Conservation (phyloP, 1,140 invertebrate genomes). For the Drosophila nasuta region DNA sequence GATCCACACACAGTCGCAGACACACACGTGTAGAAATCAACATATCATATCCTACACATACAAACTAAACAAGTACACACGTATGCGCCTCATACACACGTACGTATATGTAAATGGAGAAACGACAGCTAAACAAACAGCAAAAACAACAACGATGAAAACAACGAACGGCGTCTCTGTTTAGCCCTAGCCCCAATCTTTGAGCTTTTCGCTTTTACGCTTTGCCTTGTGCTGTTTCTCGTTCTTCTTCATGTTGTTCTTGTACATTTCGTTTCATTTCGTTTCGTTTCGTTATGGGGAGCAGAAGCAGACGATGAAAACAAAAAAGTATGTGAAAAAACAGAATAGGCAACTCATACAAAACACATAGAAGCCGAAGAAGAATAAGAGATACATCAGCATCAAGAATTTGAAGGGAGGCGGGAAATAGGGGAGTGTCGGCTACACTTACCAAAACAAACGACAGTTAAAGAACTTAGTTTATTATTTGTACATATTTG, state of each 20-base stretch:
- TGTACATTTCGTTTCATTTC: slow-evolving; percentile 49
- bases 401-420: not conserved
- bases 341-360: slow-evolving; percentile 47
- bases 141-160: slow-evolving; percentile 46
- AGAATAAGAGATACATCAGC: slow-evolving; percentile 11
- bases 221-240: slow-evolving; percentile 38
- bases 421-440: not conserved
- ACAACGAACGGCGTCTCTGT: slow-evolving; percentile 53
- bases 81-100: slow-evolving; percentile 12
- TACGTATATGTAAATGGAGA: slow-evolving; percentile 64
- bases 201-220: slow-evolving; percentile 53
- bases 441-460: slow-evolving; percentile 41
- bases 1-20: slow-evolving; percentile 21
- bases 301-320: slow-evolving; percentile 79
- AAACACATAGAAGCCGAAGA: slow-evolving; percentile 23
- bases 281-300: slow-evolving; percentile 15
- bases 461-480: slow-evolving; percentile 20
- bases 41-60: slow-evolving; percentile 18
- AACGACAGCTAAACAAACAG: slow-evolving; percentile 69
- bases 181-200: slow-evolving; percentile 62
- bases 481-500: slow-evolving; percentile 29
- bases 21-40: slow-evolving; percentile 12
- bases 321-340: slow-evolving; percentile 75
- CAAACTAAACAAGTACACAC: not conserved
- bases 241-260: slow-evolving; percentile 25